phyloP scores from a whole-genome alignment of 2,888 invertebrate species.

The Eucera pruinosa region DNA sequence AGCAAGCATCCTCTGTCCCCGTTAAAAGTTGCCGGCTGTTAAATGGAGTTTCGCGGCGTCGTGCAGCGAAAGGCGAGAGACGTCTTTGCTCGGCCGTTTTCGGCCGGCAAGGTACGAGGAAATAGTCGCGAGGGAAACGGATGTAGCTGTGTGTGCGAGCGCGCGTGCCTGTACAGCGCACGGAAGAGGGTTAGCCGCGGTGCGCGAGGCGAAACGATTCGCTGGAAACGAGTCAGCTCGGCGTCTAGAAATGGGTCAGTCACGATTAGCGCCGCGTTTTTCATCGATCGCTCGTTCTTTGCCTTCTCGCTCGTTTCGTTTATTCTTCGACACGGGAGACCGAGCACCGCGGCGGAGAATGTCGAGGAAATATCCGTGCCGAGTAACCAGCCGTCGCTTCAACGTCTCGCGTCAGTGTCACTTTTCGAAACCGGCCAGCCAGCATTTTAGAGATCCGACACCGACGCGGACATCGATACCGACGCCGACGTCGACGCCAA shows the following conservation, averaged over 20 bases:
- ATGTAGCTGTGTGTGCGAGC: neutral
- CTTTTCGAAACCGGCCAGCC: conserved; percentile 64
- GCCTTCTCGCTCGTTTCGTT: neutral
- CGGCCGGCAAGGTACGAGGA: too few relatives aligned
- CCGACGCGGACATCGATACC: too few relatives aligned
- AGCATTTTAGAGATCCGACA: conserved; percentile 56
- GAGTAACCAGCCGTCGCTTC: neutral
- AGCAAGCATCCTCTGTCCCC: conserved; percentile 3
- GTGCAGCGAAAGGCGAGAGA: neutral
- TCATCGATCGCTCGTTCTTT: neutral
- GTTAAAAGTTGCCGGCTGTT: conserved; percentile 32
- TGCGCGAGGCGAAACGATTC: too few relatives aligned
- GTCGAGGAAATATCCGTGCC: conserved; percentile 34
- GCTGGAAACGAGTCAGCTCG: neutral
- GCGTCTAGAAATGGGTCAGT: conserved; percentile 1
- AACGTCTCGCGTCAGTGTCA: conserved; percentile 63
- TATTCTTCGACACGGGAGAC: conserved; percentile 20
- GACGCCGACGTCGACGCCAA: too few relatives aligned
- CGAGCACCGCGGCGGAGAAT: neutral
- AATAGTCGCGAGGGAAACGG: neutral
- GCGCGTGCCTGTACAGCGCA: neutral
- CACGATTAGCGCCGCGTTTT: conserved; percentile 7
- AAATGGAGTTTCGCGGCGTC: conserved; percentile 30
- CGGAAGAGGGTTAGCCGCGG: too few relatives aligned
- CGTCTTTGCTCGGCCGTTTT: neutral